Base-by-base conservation (phyloP, 2,888 invertebrate species). In the Tipula confusa region DNA sequence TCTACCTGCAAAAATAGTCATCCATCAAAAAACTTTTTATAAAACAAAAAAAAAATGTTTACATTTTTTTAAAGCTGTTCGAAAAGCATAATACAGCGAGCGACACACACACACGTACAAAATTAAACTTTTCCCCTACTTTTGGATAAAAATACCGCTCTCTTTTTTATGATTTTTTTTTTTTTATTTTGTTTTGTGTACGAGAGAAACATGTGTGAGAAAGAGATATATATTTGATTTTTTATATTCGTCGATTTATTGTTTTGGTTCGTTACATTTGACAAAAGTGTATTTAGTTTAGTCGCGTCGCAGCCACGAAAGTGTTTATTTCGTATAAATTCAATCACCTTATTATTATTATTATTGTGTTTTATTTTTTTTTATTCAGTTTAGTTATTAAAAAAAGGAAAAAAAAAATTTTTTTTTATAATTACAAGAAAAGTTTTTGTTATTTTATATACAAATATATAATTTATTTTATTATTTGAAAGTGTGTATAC, bases 291-390 rank as follows among this genome's bases (percentile, higher is more conserved):
- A 29, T 80, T 80, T 80, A 80, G 29, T 80, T 80, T 29, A 82
- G 82, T 82, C 82, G 82, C 82, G 82, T 31, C 33, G 82, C 36
- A 82, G 33, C 82, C 33, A 82, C 31, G 31, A 36, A 33, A 82
- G 33, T 33, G 36, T 29, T 18, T 82, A 33, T 82, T 29, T 82
- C 29, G 31, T 33, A 33, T 33, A 82, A 82, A 82, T 24, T 31
- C 29, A 29, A 80, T 29, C 29, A 29, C 29, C 29, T 80, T 28
- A 79, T 29, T 29, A 80, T 80, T 18, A 64, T 64, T 80, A 29
- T 80, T 80, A 15, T 80, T 29, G 29, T 29, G 29, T 80, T 80
- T 80, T 29, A 79, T 24, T 36, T 82, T 82, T 82, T 82, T 33
- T 82, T 82, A 24, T 64, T 64, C 64, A 24, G 64, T 82, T 33